Percentiles rank a stretch among this genome's conserved stretches.
phyloP scores from a whole-genome alignment of 2,797 vertebrate species.

The Anguilla megastoma region DNA sequence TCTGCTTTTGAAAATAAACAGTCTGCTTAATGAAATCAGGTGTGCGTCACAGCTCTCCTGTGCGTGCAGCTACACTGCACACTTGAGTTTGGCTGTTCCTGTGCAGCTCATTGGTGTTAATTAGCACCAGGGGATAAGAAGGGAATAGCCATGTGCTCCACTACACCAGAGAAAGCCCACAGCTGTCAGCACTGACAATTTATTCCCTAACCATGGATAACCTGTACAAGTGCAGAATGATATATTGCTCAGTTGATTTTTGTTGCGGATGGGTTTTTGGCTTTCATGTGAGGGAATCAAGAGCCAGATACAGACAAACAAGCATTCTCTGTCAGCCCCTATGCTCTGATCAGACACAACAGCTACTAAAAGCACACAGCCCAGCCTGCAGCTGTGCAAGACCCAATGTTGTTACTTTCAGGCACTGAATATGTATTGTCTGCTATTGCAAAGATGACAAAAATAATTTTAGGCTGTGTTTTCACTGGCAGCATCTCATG shows the following conservation, averaged over 20 bases:
- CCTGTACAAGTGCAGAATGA: conserved; percentile 41
- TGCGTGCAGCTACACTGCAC: conserved; percentile 29
- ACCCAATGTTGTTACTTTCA: neutral
- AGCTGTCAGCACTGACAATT: conserved; percentile 58
- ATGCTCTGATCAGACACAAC: neutral
- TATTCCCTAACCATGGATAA: conserved; percentile 49
- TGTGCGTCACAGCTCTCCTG: neutral
- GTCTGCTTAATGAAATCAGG: neutral
- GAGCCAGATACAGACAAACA: neutral
- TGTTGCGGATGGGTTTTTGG: conserved; percentile 33
- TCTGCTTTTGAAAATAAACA: conserved; percentile 26
- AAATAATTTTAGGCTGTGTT: conserved; percentile 48
- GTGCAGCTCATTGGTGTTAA: conserved; percentile 35
- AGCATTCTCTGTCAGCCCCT: neutral
- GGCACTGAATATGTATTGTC: conserved; percentile 1
- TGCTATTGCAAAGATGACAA: conserved; percentile 26
- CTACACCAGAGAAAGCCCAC: conserved; percentile 34
- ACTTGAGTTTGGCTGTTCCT: conserved; percentile 40
- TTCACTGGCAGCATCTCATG: conserved; percentile 42
- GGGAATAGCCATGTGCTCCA: neutral
- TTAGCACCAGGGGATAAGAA: conserved; percentile 26
- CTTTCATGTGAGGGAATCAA: conserved; percentile 1
- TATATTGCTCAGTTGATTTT: conserved; percentile 36
- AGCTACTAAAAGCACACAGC: neutral
- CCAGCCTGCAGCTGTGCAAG: neutral